phyloP scores from a whole-genome alignment of 2,888 invertebrate genomes.

The Drosophila parthenogenetica region DNA sequence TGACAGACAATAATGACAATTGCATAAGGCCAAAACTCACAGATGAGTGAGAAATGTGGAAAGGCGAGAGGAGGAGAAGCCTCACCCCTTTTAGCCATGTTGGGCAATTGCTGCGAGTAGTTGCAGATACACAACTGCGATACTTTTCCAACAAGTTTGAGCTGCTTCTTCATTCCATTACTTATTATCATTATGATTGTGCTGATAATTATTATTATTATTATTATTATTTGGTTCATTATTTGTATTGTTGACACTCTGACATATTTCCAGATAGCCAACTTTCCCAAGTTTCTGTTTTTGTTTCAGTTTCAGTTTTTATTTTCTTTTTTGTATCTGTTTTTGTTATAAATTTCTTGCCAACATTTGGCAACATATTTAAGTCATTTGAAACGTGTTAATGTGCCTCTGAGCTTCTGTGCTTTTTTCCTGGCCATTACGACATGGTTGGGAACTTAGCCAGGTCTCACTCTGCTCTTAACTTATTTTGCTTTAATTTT shows the following conservation, averaged over 20 bases:
- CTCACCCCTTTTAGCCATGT: conserved; percentile 40
- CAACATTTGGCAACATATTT: conserved; percentile 67
- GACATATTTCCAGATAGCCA: conserved; percentile 64
- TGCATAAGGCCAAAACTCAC: conserved; percentile 54
- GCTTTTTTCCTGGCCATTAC: conserved; percentile 53
- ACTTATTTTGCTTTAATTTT: conserved; percentile 58
- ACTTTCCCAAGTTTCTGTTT: conserved; percentile 66
- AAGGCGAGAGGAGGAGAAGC: not conserved
- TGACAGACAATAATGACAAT: conserved; percentile 54
- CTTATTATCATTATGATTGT: conserved; percentile 40
- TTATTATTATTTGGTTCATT: conserved; percentile 48
- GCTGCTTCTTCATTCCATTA: conserved; percentile 23
- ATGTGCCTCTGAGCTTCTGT: conserved; percentile 60
- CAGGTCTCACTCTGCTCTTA: conserved; percentile 38
- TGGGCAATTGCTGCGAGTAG: conserved; percentile 39
- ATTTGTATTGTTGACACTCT: conserved; percentile 56
- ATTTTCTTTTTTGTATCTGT: conserved; percentile 27
- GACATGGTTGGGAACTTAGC: conserved; percentile 32
- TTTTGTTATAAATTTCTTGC: conserved; percentile 40
- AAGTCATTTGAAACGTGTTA: conserved; percentile 72
- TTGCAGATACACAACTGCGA: conserved; percentile 45
- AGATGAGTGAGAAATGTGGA: conserved; percentile 5
- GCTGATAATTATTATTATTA: conserved; percentile 38
- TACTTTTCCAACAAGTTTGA: conserved; percentile 41
- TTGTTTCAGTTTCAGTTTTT: no score